phyloP scores from a whole-genome alignment of 2,797 vertebrate species.

The Heteromormyrus szaboi region DNA sequence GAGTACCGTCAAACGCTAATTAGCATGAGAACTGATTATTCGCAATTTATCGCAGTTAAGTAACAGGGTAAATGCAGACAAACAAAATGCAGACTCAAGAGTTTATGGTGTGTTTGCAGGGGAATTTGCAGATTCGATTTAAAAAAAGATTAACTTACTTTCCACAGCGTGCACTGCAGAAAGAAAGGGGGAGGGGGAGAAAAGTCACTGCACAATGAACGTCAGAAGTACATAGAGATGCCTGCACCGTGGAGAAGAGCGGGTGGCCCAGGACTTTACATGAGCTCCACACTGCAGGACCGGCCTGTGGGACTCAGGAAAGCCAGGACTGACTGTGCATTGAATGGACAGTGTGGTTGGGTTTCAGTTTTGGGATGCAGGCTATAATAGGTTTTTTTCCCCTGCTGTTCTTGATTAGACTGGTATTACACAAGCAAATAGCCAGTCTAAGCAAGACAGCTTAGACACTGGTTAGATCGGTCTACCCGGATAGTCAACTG shows the following conservation, averaged over 20 bases:
- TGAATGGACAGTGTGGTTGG: not conserved
- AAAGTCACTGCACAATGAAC: slow-evolving; percentile 59
- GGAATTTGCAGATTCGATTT: slow-evolving; percentile 10
- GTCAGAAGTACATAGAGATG: slow-evolving; percentile 25
- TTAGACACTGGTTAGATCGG: not conserved
- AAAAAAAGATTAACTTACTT: slow-evolving; percentile 65
- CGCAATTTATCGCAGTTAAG: slow-evolving; percentile 23
- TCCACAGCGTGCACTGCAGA: slow-evolving; percentile 81
- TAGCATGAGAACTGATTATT: not conserved
- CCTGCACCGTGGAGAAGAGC: slow-evolving; percentile 17
- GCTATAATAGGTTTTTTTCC: slow-evolving; percentile 35
- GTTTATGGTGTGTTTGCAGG: slow-evolving; percentile 3
- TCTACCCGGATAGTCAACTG: not conserved
- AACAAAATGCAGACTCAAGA: slow-evolving; percentile 20
- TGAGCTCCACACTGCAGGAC: not conserved
- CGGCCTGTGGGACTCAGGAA: not conserved
- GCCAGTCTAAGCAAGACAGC: not conserved
- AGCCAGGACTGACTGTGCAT: slow-evolving; percentile 22
- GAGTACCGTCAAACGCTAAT: not conserved
- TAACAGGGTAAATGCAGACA: slow-evolving; percentile 37
- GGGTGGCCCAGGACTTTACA: slow-evolving; percentile 6
- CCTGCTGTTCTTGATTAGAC: slow-evolving; percentile 40
- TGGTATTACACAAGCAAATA: not conserved
- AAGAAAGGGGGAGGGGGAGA: slow-evolving; percentile 64
- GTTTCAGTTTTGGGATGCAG: not conserved